Evolutionary conservation across 2,113 vertebrate genomes (phyloP).

Genomic region (Anarhynchus alexandrinus): DNA sequence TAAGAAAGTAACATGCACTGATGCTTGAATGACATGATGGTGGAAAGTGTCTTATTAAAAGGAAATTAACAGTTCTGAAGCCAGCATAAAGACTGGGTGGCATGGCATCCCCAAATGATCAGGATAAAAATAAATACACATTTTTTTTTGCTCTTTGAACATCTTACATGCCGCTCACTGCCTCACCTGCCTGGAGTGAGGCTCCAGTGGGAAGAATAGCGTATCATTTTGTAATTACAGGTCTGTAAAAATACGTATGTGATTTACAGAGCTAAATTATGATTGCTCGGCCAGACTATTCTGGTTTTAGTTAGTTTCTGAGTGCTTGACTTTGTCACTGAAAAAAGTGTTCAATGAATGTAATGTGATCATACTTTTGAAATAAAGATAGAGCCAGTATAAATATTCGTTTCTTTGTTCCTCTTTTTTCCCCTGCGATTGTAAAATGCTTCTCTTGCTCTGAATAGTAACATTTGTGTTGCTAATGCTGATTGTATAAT

Average conservation of each 20-base stretch:
- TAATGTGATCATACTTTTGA: neutral
- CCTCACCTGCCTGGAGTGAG: neutral
- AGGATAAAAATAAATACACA: neutral
- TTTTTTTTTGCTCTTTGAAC: neutral
- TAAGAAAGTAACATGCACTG: neutral
- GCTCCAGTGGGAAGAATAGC: neutral
- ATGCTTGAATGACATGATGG: neutral
- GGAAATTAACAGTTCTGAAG: neutral
- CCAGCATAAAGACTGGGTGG: neutral
- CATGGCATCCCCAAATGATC: neutral
- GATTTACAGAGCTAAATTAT: neutral
- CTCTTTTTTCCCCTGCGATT: neutral
- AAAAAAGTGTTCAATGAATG: neutral
- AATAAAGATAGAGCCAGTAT: neutral
- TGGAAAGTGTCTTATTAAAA: neutral
- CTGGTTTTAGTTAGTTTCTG: neutral
- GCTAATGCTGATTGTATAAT: constrained; percentile 22
- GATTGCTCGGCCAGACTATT: neutral
- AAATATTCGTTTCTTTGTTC: neutral
- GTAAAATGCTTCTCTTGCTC: neutral
- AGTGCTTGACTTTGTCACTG: neutral
- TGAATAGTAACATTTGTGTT: neutral
- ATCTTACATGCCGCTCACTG: neutral
- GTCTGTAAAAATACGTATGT: neutral
- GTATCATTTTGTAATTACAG: neutral